A percentile compares a stretch with the other conserved stretches of the same genome.
Evolutionary conservation across 2,888 invertebrate genomes (phyloP).

Genomic region (Erebia aethiops): DNA sequence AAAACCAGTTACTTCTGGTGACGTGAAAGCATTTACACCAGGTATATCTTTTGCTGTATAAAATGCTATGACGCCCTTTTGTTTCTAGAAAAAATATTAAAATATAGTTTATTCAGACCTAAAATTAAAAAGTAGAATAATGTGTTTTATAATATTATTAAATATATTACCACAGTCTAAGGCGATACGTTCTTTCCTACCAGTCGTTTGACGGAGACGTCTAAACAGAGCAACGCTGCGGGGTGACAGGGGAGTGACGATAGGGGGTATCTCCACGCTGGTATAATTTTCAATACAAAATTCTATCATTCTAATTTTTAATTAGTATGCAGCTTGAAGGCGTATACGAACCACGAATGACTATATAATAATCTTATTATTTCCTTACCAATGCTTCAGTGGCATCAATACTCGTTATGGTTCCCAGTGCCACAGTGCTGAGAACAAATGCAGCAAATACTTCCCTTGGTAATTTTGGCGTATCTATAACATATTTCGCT

Average conservation of each 20-base stretch:
- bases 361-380: neutral
- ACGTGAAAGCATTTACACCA: slow-evolving; percentile 84
- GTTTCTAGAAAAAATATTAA: slow-evolving; percentile 66
- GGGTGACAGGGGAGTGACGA: too few species aligned
- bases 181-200: too few species aligned
- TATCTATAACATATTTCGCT: slow-evolving; percentile 85
- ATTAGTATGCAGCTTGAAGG: too few species aligned
- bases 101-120: too few species aligned
- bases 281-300: too few species aligned
- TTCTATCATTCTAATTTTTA: too few species aligned
- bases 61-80: slow-evolving; percentile 86
- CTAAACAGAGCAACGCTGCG: too few species aligned
- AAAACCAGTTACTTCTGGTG: slow-evolving; percentile 45
- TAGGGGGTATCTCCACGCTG: too few species aligned
- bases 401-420: slow-evolving; percentile 83
- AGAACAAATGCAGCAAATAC: slow-evolving; percentile 87
- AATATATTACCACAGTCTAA: neutral
- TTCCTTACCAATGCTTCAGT: slow-evolving; percentile 84
- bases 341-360: too few species aligned
- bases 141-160: too few species aligned
- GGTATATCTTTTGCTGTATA: slow-evolving; percentile 86
- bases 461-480: slow-evolving; percentile 82
- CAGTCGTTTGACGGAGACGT: too few species aligned
- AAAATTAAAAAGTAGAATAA: too few species aligned
- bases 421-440: slow-evolving; percentile 78